Percentiles rank a stretch among this genome's conserved stretches.
Conservation (phyloP, 2,113 vertebrate species). For the Pterocles gutturalis region DNA sequence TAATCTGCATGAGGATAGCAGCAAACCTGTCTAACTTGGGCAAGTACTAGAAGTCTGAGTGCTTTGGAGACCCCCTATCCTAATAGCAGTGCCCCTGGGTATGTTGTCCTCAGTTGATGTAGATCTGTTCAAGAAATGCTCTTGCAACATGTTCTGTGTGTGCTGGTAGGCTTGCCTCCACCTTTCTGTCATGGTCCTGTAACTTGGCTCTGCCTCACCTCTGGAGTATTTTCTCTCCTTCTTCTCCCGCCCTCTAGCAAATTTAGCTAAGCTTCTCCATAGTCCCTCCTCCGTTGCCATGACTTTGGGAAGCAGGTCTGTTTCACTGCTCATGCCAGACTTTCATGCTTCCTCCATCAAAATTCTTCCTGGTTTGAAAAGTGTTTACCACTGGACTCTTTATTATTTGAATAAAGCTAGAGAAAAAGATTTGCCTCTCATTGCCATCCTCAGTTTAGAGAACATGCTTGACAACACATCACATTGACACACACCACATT, state of each 20-base stretch:
- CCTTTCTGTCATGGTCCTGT: background rate
- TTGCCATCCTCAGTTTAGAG: background rate
- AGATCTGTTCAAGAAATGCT: background rate
- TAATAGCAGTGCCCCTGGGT: background rate
- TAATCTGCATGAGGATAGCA: background rate
- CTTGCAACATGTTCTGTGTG: background rate
- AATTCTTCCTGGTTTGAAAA: background rate
- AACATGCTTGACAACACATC: fast-evolving
- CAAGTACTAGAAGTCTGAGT: background rate
- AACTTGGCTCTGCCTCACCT: background rate
- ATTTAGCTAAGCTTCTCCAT: background rate
- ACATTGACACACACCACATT: background rate
- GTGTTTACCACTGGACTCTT: background rate
- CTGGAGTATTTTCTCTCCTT: background rate
- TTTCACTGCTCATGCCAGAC: background rate
- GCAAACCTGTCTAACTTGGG: background rate
- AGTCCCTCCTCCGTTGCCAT: background rate
- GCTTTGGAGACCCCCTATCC: background rate
- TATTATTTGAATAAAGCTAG: background rate
- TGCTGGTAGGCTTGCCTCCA: background rate
- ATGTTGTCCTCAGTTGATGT: background rate
- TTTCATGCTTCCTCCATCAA: background rate
- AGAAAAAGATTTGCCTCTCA: background rate
- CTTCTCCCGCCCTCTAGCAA: background rate
- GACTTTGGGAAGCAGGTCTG: background rate